A percentile compares a stretch with the other conserved stretches of the same genome.
These are phyloP conservation scores for Myocastor coypus DNA, from an alignment of 2,113 vertebrate species.

Conservation along the genomic window DNA sequence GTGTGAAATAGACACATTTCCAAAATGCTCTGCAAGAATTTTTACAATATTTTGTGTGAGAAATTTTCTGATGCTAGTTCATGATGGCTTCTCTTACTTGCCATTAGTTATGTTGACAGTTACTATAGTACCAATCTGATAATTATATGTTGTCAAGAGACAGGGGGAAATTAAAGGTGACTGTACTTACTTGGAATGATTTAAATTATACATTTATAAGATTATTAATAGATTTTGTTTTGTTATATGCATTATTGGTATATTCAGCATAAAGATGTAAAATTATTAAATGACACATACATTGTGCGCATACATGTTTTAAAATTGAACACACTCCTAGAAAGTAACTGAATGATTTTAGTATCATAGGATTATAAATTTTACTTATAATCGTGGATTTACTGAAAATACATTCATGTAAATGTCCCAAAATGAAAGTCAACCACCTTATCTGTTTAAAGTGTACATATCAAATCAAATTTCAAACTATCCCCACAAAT, in stretches of 20 bases:
- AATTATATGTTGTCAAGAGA: not conserved
- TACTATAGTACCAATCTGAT: not conserved
- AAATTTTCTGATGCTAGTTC: not conserved
- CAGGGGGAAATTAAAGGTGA: not conserved
- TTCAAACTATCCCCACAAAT: not conserved
- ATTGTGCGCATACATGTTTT: conserved; percentile 8
- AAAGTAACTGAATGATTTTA: conserved; percentile 19
- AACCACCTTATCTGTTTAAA: not conserved
- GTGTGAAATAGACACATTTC: not conserved
- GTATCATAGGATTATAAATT: not conserved
- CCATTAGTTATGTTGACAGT: not conserved
- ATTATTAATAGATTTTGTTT: not conserved
- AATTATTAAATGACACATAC: not conserved
- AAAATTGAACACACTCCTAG: not conserved
- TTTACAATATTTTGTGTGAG: not conserved
- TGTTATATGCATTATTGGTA: not conserved
- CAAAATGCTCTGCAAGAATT: not conserved
- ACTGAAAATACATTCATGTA: not conserved
- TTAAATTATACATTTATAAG: not conserved
- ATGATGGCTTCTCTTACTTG: not conserved
- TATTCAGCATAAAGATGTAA: not conserved
- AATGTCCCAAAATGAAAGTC: not conserved
- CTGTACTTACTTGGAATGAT: not conserved
- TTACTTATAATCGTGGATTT: not conserved
- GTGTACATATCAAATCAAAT: not conserved